phyloP scores from a whole-genome alignment of 1,140 invertebrate genomes.

The Agrypnia vestita region DNA sequence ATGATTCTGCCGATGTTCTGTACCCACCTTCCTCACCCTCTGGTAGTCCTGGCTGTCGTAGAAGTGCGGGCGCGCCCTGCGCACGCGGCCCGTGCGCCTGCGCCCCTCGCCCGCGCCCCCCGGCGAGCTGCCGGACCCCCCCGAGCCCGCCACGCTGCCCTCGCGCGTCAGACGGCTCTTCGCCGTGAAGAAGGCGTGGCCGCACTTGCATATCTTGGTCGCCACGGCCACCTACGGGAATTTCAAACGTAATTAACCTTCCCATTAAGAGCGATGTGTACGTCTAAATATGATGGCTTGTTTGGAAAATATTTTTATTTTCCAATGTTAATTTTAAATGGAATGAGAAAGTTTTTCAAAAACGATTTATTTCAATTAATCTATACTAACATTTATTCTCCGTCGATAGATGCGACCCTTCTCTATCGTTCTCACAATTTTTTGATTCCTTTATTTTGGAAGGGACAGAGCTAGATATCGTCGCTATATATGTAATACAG shows the following conservation, averaged over 20 bases:
- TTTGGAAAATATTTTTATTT: too few relatives aligned
- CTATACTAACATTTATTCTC: too few relatives aligned
- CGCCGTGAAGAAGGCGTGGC: constrained; percentile 84
- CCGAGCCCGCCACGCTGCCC: constrained; percentile 21
- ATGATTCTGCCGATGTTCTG: background rate
- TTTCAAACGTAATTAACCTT: constrained; percentile 27
- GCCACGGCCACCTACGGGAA: constrained; percentile 82
- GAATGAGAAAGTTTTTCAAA: too few relatives aligned
- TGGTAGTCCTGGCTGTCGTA: constrained; percentile 86
- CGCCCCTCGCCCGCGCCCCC: constrained; percentile 66
- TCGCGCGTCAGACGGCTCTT: constrained; percentile 62
- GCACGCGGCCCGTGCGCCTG: constrained; percentile 82
- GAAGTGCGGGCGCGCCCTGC: constrained; percentile 86
- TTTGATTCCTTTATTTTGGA: too few relatives aligned
- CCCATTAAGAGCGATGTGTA: too few relatives aligned
- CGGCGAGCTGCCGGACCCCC: constrained; percentile 57
- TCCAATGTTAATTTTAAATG: too few relatives aligned
- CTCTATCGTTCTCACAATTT: too few relatives aligned
- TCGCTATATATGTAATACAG: too few relatives aligned
- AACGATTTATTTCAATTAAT: too few relatives aligned
- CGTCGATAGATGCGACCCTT: too few relatives aligned
- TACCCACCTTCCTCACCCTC: constrained; percentile 76
- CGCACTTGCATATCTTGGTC: constrained; percentile 86
- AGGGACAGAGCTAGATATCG: too few relatives aligned
- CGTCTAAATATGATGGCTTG: too few relatives aligned